Evolutionary conservation across 2,113 vertebrate species (phyloP).

Genomic region (Oncorhynchus kisutch): DNA sequence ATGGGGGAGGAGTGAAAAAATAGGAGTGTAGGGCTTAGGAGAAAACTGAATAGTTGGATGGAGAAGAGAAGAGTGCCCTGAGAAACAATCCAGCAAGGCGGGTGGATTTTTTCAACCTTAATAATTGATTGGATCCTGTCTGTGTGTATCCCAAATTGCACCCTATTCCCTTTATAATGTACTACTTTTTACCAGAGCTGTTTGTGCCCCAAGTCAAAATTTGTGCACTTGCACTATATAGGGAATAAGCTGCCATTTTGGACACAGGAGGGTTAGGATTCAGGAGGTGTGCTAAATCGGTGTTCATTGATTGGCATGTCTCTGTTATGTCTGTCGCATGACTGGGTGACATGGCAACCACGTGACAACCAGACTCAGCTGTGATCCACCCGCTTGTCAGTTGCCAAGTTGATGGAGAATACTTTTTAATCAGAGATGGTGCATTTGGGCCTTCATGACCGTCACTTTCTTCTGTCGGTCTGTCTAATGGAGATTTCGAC

Average conservation of each 20-base stretch:
- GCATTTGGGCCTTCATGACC: neutral
- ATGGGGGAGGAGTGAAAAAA: neutral
- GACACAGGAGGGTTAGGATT: neutral
- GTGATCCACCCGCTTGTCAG: constrained; percentile 8
- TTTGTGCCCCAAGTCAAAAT: no score
- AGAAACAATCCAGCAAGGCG: constrained; percentile 19
- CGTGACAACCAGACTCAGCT: neutral
- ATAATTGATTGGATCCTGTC: constrained; percentile 3
- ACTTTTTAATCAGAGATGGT: constrained; percentile 7
- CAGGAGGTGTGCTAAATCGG: constrained; percentile 22
- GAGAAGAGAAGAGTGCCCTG: neutral
- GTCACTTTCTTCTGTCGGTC: neutral
- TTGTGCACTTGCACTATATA: no score
- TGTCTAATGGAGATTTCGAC: neutral
- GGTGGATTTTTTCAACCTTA: constrained; percentile 9
- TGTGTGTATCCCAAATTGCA: neutral
- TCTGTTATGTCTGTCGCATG: neutral
- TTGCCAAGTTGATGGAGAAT: constrained; percentile 6
- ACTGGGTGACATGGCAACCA: constrained; percentile 15
- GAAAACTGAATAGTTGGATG: neutral
- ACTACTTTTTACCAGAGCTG: no score
- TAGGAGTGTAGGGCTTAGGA: neutral
- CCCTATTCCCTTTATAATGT: no score
- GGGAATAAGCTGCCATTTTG: neutral
- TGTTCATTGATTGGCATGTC: constrained; percentile 21